These are phyloP conservation scores for Antrozous pallidus DNA, from an alignment of 2,797 vertebrate genomes.

Conservation along the genomic window DNA sequence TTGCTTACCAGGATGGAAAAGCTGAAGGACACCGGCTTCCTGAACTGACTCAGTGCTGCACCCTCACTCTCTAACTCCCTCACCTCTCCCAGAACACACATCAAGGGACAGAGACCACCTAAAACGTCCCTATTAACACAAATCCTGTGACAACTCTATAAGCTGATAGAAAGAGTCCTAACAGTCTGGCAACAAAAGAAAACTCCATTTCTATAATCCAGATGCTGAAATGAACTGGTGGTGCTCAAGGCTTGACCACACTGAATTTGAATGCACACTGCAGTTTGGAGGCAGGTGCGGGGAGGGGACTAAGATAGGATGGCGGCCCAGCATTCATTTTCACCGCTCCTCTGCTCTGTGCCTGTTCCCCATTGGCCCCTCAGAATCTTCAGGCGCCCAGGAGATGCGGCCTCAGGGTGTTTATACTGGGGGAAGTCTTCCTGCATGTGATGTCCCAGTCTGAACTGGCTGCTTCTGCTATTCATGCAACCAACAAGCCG, in stretches of 20 bases:
- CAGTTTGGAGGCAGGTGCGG: neutral
- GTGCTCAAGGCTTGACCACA: neutral
- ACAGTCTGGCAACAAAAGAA: neutral
- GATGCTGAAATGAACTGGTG: neutral
- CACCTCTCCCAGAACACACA: neutral
- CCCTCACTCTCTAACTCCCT: neutral
- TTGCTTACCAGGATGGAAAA: slow-evolving; percentile 23
- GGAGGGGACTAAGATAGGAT: neutral
- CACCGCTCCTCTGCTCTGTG: neutral
- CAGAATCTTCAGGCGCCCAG: neutral
- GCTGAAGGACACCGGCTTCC: slow-evolving; percentile 36
- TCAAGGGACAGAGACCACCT: neutral
- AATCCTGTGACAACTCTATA: neutral
- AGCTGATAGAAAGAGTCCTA: neutral
- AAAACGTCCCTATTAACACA: neutral
- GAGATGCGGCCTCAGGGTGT: neutral
- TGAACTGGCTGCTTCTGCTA: neutral
- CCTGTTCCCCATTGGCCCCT: neutral
- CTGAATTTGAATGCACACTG: neutral
- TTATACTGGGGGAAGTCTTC: neutral
- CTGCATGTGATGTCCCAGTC: accelerated
- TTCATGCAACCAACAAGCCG: neutral
- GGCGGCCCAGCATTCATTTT: neutral
- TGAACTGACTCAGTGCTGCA: neutral
- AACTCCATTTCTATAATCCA: neutral